Base-by-base conservation (phyloP, 1,140 invertebrate genomes). In the Vollenhovia emeryi region DNA sequence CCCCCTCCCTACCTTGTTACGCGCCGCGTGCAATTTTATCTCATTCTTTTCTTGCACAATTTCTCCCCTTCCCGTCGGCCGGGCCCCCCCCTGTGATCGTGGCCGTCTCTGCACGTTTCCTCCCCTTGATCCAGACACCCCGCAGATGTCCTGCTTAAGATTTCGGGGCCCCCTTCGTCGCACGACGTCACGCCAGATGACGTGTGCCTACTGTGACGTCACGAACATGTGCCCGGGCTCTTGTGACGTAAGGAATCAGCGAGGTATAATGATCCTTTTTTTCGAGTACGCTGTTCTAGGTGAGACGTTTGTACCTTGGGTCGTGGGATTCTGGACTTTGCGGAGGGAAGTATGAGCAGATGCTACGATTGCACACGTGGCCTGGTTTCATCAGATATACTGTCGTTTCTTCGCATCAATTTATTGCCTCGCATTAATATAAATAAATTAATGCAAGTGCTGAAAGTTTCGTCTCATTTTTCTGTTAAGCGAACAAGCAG, bases 121-220 rank as follows among this genome's bases (percentile, higher is more conserved):
- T 86, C 82, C 76, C 68, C 69, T 88, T 78, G 86, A 83, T 87
- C 75, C 82, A 75, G 64, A 75, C 74, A 71, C 86, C 83, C 89
- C 76, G 87, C 88, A 87, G 79, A 84, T 85, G 85, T 83, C 78
- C 69, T 79, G 66, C 24, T 64, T 52, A 73, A 89, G 87, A 87
- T 87, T 88, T 86, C 55, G 79, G 74, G 66, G 52, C 75, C 30
- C 50, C 69, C 62, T 60, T 64, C 50, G 78, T 30, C 30, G 69
- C 24, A 48, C 89, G 85, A 93, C 91, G 90, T 92, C 90, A 92
- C 84, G 86, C 87, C 91, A 82, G 84, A 84, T 92, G 90, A 91
- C 90, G 87, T 93, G 91, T 91, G 89, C 86, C 57, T 74, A 50
- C 69, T 40, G 69, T 91, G 86, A 92, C 92, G 91, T 92, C 92